Evolutionary conservation across 2,888 invertebrate genomes (phyloP).

Genomic region (Brenthis ino): DNA sequence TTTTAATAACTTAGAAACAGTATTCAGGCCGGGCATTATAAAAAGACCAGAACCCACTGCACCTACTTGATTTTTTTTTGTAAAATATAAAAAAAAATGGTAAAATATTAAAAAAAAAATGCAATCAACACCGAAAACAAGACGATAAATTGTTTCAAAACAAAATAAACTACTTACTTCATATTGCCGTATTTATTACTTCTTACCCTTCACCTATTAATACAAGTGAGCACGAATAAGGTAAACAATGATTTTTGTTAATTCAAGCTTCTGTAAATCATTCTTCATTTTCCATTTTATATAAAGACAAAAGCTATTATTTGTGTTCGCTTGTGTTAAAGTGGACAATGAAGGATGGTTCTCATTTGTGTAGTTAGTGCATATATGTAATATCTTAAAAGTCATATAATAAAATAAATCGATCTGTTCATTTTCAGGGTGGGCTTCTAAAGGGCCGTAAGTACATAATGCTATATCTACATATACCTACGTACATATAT

Average conservation of each 20-base stretch:
- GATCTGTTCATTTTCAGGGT: conserved; percentile 52
- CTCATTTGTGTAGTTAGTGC: conserved; percentile 24
- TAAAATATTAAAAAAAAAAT: conserved; percentile 6
- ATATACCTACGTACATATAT: no score
- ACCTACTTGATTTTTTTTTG: conserved; percentile 42
- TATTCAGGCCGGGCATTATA: conserved; percentile 46
- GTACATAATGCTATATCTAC: conserved; percentile 24
- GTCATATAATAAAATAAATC: neutral
- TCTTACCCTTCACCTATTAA: conserved; percentile 32
- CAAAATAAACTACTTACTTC: conserved; percentile 23
- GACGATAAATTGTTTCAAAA: conserved; percentile 45
- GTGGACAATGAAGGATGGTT: conserved; percentile 71
- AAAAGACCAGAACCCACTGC: conserved; percentile 52
- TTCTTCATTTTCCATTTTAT: conserved; percentile 64
- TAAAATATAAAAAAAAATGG: conserved; percentile 16
- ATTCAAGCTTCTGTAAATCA: conserved; percentile 45
- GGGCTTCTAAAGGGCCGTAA: conserved; percentile 49
- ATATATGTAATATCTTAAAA: conserved; percentile 28
- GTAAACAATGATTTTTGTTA: conserved; percentile 51
- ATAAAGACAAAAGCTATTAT: conserved; percentile 25
- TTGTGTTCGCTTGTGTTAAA: conserved; percentile 69
- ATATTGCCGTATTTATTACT: conserved; percentile 36
- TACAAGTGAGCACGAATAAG: conserved; percentile 69
- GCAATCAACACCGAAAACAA: conserved; percentile 39
- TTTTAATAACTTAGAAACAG: conserved; percentile 53